A percentile compares a stretch with the other conserved stretches of the same genome.
These are phyloP conservation scores for Neosilurus mollespiculum DNA, from an alignment of 2,797 vertebrate species.

Conservation along the genomic window DNA sequence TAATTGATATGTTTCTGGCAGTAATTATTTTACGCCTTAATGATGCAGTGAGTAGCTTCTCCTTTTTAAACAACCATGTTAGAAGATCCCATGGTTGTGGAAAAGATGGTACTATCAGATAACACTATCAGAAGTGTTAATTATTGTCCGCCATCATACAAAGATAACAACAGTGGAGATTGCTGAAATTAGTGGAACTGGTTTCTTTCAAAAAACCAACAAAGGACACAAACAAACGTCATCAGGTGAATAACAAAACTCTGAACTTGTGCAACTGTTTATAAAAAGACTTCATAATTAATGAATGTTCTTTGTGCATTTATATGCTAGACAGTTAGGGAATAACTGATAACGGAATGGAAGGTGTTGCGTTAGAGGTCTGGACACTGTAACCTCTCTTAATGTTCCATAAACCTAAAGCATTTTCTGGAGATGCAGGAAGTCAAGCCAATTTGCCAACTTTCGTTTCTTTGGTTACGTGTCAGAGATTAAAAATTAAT, in stretches of 20 bases:
- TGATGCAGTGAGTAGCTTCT: no score
- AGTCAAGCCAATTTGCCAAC: neutral
- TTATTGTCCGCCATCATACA: no score
- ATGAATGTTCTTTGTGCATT: neutral
- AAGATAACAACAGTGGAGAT: no score
- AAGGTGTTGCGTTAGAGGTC: neutral
- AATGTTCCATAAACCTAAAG: neutral
- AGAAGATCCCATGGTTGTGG: no score
- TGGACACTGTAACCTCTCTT: neutral
- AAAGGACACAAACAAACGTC: neutral
- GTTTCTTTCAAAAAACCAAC: neutral
- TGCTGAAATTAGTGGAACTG: no score
- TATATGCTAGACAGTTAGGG: neutral
- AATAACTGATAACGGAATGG: neutral
- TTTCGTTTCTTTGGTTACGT: conserved; percentile 1
- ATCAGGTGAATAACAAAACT: conserved; percentile 3
- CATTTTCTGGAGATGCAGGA: neutral
- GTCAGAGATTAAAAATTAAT: conserved; percentile 20
- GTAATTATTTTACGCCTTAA: no score
- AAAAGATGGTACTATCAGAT: no score
- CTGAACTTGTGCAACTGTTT: neutral
- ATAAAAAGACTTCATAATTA: neutral
- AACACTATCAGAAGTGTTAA: no score
- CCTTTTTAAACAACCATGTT: no score
- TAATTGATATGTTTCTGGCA: no score